Conservation (phyloP, 2,888 invertebrate genomes). For the Patella depressa region DNA sequence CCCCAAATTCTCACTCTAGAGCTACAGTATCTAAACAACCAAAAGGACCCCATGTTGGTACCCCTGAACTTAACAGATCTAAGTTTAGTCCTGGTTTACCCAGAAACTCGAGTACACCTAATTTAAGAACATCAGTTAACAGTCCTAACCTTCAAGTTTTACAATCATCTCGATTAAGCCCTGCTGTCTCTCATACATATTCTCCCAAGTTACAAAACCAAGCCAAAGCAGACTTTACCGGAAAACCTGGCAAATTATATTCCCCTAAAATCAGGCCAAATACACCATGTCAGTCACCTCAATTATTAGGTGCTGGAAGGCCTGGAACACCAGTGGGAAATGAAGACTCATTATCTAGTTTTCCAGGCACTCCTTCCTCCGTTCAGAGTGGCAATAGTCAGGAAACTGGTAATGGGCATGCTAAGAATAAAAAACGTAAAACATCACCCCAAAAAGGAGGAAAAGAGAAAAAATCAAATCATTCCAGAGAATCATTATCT, state of each 20-base stretch:
- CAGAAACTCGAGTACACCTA: conserved; percentile 30
- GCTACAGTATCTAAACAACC: too few species aligned
- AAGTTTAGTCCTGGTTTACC: conserved; percentile 18
- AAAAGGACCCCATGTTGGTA: too few species aligned
- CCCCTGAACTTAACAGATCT: neutral
- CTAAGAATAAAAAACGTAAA: conserved; percentile 24
- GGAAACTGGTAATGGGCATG: conserved; percentile 28
- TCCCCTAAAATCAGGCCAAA: conserved; percentile 18
- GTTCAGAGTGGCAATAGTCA: conserved; percentile 34
- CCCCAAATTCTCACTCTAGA: conserved; percentile 31
- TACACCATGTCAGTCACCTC: conserved; percentile 12
- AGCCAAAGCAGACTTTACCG: conserved; percentile 1
- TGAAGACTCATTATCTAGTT: conserved; percentile 35
- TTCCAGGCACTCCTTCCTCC: conserved; percentile 34
- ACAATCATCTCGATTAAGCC: conserved; percentile 27
- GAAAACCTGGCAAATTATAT: conserved; percentile 12
- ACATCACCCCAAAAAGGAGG: conserved; percentile 20
- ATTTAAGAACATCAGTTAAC: conserved; percentile 15
- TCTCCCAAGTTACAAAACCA: conserved; percentile 13
- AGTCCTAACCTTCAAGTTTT: conserved; percentile 2
- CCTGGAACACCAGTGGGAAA: conserved; percentile 7
- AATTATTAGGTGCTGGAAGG: conserved; percentile 15
- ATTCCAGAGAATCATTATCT: conserved; percentile 43
- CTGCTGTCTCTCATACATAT: conserved; percentile 28
- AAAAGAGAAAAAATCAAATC: conserved; percentile 31